These are phyloP conservation scores for Falco berigora DNA, from an alignment of 2,797 vertebrate genomes.

Conservation along the genomic window DNA sequence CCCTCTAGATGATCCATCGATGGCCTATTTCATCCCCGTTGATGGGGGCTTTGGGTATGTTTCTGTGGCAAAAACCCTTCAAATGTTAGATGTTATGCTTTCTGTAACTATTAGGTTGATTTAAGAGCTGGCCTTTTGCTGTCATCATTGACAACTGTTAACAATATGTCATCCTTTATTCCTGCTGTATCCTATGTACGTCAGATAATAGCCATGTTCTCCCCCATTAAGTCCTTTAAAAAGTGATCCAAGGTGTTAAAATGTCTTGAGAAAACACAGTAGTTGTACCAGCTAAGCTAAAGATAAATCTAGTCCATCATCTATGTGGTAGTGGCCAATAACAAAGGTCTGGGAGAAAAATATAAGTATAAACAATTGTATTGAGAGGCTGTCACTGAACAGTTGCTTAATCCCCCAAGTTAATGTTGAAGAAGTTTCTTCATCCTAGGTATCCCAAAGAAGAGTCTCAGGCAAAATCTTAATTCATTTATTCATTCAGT, in stretches of 20 bases:
- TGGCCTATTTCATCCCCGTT: background rate
- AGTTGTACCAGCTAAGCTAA: background rate
- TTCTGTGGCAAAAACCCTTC: background rate
- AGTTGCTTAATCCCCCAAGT: background rate
- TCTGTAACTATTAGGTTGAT: background rate
- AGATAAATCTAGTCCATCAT: background rate
- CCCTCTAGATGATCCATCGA: background rate
- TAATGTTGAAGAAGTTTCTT: background rate
- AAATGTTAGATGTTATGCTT: background rate
- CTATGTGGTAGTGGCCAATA: background rate
- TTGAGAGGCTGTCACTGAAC: background rate
- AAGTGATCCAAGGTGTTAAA: background rate
- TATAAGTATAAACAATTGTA: background rate
- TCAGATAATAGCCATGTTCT: background rate
- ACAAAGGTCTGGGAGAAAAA: background rate
- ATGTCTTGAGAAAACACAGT: background rate
- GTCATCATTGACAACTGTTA: background rate
- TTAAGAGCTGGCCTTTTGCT: background rate
- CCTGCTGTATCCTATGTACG: background rate
- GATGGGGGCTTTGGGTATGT: background rate
- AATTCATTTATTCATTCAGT: no score
- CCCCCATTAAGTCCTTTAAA: background rate
- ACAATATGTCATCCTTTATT: background rate
- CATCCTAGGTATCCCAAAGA: no score
- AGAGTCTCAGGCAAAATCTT: no score